phyloP scores from a whole-genome alignment of 2,888 invertebrate genomes.

The Brachypterus glaber region DNA sequence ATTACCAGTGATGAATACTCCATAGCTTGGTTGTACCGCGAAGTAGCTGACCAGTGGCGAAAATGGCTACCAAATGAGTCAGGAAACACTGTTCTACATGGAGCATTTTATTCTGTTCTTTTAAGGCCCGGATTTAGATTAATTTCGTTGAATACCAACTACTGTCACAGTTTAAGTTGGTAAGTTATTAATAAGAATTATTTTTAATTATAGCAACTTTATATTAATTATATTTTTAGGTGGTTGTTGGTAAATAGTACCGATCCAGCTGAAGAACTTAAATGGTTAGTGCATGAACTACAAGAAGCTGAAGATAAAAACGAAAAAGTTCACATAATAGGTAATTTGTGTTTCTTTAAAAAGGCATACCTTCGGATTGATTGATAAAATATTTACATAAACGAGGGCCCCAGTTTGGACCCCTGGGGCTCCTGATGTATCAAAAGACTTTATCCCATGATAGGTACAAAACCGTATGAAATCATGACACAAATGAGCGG shows the following conservation, averaged over 20 bases:
- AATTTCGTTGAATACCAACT: slow-evolving; percentile 90
- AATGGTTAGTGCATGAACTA: slow-evolving; percentile 88
- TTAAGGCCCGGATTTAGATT: slow-evolving; percentile 82
- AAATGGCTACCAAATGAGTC: slow-evolving; percentile 77
- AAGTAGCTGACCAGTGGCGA: slow-evolving; percentile 79
- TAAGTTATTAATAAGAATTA: slow-evolving; percentile 26
- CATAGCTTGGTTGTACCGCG: slow-evolving; percentile 85
- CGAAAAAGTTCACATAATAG: slow-evolving; percentile 94
- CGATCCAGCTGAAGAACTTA: slow-evolving; percentile 88
- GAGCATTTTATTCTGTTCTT: slow-evolving; percentile 85
- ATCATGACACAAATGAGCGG: no score
- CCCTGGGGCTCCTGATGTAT: no score
- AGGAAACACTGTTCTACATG: slow-evolving; percentile 71
- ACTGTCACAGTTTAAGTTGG: slow-evolving; percentile 92
- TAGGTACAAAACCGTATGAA: no score
- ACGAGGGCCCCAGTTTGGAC: no score
- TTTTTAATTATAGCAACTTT: slow-evolving; percentile 3
- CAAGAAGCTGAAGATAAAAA: slow-evolving; percentile 85
- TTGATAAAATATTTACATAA: no score
- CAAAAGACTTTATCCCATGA: no score
- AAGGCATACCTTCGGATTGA: no score
- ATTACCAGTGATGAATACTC: slow-evolving; percentile 69
- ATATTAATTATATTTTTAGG: slow-evolving; percentile 41
- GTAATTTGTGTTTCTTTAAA: no score
- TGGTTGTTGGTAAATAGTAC: slow-evolving; percentile 92